phyloP scores from a whole-genome alignment of 2,888 invertebrate species.

The Calliscelio sp. region DNA sequence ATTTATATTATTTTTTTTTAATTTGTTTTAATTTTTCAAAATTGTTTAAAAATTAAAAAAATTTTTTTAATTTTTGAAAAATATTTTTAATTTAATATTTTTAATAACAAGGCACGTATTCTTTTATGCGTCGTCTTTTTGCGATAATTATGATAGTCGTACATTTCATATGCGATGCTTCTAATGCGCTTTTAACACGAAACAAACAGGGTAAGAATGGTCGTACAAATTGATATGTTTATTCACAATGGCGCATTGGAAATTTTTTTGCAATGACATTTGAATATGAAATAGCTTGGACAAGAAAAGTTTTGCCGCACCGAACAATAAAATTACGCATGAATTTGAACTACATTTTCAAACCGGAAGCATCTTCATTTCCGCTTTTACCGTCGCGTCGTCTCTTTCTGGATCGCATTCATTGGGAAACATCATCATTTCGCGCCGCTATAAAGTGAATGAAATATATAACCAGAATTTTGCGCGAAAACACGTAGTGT shows the following conservation, averaged over 20 bases:
- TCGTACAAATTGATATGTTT: neutral
- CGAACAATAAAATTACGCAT: conserved; percentile 19
- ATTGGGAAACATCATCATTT: neutral
- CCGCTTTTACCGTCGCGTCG: neutral
- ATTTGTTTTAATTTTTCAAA: too few relatives aligned
- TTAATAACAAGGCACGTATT: too few relatives aligned
- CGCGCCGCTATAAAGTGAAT: neutral
- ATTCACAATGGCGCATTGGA: neutral
- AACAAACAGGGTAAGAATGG: neutral
- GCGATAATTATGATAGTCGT: too few relatives aligned
- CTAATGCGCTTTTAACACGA: neutral
- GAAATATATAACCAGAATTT: neutral
- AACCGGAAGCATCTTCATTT: conserved; percentile 27
- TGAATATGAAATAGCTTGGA: neutral
- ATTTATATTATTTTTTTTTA: neutral
- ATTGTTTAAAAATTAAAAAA: too few relatives aligned
- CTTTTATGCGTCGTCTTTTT: too few relatives aligned
- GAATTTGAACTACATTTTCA: conserved; percentile 15
- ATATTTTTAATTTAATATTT: too few relatives aligned
- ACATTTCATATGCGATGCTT: too few relatives aligned
- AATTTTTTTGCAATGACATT: neutral
- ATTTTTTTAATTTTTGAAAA: too few relatives aligned
- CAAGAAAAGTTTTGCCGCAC: neutral
- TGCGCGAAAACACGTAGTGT: neutral
- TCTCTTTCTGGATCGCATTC: neutral